These are phyloP conservation scores for Aethina tumida DNA, from an alignment of 1,140 invertebrate species.

Conservation along the genomic window DNA sequence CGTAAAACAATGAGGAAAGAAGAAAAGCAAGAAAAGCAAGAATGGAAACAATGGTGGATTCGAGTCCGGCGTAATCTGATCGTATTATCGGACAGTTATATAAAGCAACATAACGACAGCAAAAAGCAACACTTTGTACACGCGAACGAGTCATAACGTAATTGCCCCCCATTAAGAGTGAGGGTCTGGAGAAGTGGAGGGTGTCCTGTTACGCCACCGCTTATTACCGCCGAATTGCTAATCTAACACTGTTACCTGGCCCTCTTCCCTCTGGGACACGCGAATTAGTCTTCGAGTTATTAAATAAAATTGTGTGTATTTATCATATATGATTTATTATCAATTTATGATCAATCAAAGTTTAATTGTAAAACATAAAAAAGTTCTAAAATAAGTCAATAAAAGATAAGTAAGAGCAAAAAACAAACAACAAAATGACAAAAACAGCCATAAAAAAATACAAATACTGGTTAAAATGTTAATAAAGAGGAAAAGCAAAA, in stretches of 20 bases:
- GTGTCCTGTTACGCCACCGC: conserved; percentile 14
- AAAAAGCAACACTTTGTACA: conserved; percentile 19
- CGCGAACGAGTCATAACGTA: conserved; percentile 19
- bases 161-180: conserved; percentile 15
- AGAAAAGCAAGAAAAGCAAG: background rate
- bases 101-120: conserved; percentile 18
- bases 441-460: no score
- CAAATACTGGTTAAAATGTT: no score
- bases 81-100: conserved; percentile 15
- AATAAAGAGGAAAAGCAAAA: no score
- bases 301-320: no score
- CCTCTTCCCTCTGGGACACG: conserved; percentile 2
- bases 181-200: conserved; percentile 8
- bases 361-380: background rate
- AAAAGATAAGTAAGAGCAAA: no score
- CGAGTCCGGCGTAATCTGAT: conserved; percentile 9
- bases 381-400: conserved; percentile 10
- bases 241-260: conserved; percentile 17
- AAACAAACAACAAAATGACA: no score
- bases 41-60: no score
- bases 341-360: background rate
- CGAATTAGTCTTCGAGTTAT: background rate
- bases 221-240: conserved; percentile 20
- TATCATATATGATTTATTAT: background rate
- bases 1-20: background rate